A percentile compares a stretch with the other conserved stretches of the same genome.
phyloP scores from a whole-genome alignment of 2,797 vertebrate genomes.

The Crax fasciolata region DNA sequence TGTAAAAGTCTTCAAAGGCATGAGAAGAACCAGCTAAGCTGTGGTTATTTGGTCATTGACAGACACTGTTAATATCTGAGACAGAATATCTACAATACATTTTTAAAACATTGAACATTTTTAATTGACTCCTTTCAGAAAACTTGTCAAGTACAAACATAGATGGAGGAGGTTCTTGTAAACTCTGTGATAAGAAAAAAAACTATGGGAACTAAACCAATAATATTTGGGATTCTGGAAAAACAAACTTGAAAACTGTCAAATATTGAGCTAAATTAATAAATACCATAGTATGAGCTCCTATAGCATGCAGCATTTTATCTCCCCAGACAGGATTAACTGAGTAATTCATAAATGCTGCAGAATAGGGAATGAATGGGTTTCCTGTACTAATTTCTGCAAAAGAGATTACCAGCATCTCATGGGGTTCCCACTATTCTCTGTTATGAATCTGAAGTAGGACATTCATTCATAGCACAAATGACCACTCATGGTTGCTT shows the following conservation, averaged over 20 bases:
- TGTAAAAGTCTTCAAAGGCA: not conserved
- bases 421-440: not conserved
- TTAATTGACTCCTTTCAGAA: not conserved
- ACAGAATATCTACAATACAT: not conserved
- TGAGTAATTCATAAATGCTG: constrained; percentile 59
- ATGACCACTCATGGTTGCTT: not conserved
- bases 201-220: not conserved
- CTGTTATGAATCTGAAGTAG: not conserved
- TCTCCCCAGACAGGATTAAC: constrained; percentile 16
- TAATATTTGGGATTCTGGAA: constrained; percentile 10
- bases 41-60: not conserved
- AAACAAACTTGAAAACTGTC: constrained; percentile 9
- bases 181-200: not conserved
- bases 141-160: constrained; percentile 10
- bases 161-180: constrained; percentile 19
- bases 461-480: no score
- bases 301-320: not conserved
- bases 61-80: constrained; percentile 2
- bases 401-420: constrained; percentile 19
- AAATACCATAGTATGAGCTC: constrained; percentile 15
- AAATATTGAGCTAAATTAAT: not conserved
- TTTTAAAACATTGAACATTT: not conserved
- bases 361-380: constrained; percentile 35
- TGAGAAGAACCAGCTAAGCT: not conserved
- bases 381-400: not conserved